Conservation (phyloP, 2,797 vertebrate species). For the Distichodus sexfasciatus region DNA sequence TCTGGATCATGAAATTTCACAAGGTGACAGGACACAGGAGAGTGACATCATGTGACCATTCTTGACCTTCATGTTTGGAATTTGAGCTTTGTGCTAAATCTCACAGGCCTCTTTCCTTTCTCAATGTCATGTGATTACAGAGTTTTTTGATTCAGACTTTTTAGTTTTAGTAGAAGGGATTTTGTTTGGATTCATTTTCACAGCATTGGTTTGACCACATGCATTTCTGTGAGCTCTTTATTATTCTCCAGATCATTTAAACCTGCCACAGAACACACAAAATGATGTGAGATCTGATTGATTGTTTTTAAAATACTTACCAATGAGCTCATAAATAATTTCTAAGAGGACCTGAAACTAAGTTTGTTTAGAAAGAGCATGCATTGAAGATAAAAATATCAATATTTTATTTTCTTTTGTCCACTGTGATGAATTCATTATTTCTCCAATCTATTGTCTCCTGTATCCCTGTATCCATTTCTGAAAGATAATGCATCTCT, state of each 20-base stretch:
- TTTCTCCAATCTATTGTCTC: not conserved
- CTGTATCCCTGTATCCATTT: not conserved
- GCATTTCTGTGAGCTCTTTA: slow-evolving; percentile 24
- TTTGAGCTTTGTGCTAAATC: slow-evolving; percentile 45
- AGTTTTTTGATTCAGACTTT: slow-evolving; percentile 3
- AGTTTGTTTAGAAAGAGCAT: too few species aligned
- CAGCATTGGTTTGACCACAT: slow-evolving; percentile 24
- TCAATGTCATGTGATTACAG: slow-evolving; percentile 67
- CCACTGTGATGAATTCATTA: slow-evolving; percentile 7
- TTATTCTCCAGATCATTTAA: slow-evolving; percentile 35
- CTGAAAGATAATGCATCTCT: slow-evolving; percentile 3
- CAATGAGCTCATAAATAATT: too few species aligned
- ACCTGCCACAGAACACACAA: slow-evolving; percentile 17
- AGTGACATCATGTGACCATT: slow-evolving; percentile 51
- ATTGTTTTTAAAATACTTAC: not conserved
- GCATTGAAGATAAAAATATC: too few species aligned
- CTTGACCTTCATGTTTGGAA: slow-evolving; percentile 51
- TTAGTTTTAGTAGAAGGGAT: too few species aligned
- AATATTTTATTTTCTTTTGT: too few species aligned
- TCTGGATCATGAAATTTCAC: slow-evolving; percentile 50
- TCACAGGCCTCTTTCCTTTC: slow-evolving; percentile 49
- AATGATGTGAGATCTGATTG: slow-evolving; percentile 27
- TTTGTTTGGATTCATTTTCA: slow-evolving; percentile 30
- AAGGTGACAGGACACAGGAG: slow-evolving; percentile 54
- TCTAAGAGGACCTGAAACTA: too few species aligned